Evolutionary conservation across 2,888 invertebrate species (phyloP).

Genomic region (Ceriagrion tenellum): DNA sequence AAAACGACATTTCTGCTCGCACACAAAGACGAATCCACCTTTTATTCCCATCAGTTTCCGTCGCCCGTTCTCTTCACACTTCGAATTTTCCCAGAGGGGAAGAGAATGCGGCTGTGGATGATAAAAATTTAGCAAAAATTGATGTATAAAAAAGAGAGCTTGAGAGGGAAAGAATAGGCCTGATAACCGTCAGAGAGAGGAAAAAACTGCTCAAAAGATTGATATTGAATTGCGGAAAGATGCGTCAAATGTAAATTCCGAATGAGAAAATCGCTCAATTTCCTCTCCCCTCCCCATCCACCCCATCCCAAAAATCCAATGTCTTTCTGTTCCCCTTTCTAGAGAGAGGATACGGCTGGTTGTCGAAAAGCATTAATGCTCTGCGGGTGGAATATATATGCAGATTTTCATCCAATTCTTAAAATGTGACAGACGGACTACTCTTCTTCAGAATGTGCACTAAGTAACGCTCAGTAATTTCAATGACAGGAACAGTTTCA

Average conservation of each 20-base stretch:
- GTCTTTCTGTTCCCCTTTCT: neutral
- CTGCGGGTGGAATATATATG: neutral
- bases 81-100: neutral
- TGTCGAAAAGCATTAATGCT: neutral
- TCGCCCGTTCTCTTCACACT: neutral
- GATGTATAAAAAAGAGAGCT: neutral
- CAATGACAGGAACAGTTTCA: neutral
- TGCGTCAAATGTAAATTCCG: constrained; percentile 5
- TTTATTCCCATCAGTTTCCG: too few relatives aligned
- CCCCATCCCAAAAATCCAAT: too few relatives aligned
- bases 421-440: neutral
- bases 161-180: neutral
- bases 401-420: neutral
- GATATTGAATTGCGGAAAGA: constrained; percentile 36
- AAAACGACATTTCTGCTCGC: neutral
- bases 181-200: neutral
- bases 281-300: neutral
- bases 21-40: neutral
- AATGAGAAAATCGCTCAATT: neutral
- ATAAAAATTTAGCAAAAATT: neutral
- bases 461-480: neutral
- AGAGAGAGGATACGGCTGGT: neutral
- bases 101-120: neutral
- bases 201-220: neutral
- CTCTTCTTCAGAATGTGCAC: neutral